A percentile compares a stretch with the other conserved stretches of the same genome.
phyloP scores from a whole-genome alignment of 2,888 invertebrate genomes.

The Junonia oenone region DNA sequence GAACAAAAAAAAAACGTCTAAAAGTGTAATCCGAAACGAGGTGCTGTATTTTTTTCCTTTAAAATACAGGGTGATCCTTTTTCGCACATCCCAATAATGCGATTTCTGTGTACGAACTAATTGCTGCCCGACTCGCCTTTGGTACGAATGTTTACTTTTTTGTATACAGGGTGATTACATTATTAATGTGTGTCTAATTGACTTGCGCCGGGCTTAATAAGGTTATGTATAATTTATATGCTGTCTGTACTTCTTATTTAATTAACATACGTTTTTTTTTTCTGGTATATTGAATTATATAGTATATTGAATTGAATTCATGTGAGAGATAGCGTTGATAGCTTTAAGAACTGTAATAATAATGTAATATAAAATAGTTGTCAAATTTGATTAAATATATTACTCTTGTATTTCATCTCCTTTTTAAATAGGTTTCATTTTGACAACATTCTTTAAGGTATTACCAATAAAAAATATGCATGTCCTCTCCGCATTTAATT shows the following conservation, averaged over 20 bases:
- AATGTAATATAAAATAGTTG: too few species aligned
- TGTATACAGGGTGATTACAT: constrained; percentile 35
- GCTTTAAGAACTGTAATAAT: too few species aligned
- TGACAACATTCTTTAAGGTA: too few species aligned
- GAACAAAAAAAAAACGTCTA: constrained; percentile 19
- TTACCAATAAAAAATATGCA: too few species aligned
- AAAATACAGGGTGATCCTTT: constrained; percentile 51
- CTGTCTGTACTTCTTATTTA: background rate
- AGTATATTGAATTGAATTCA: too few species aligned
- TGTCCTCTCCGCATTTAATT: too few species aligned
- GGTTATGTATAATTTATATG: background rate
- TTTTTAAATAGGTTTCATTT: too few species aligned
- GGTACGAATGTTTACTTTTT: constrained; percentile 32
- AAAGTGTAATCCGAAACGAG: constrained; percentile 16
- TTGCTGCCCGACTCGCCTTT: constrained; percentile 48
- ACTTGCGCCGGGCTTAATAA: background rate
- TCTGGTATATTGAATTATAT: too few species aligned
- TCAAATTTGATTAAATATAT: too few species aligned
- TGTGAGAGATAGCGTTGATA: too few species aligned
- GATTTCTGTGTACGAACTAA: constrained; percentile 62
- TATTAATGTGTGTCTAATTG: constrained; percentile 8
- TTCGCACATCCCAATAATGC: constrained; percentile 53
- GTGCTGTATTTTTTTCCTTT: constrained; percentile 26
- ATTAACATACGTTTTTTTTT: too few species aligned
- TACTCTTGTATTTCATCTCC: too few species aligned